phyloP scores from a whole-genome alignment of 1,140 invertebrate species.

The Microplitis mediator region DNA sequence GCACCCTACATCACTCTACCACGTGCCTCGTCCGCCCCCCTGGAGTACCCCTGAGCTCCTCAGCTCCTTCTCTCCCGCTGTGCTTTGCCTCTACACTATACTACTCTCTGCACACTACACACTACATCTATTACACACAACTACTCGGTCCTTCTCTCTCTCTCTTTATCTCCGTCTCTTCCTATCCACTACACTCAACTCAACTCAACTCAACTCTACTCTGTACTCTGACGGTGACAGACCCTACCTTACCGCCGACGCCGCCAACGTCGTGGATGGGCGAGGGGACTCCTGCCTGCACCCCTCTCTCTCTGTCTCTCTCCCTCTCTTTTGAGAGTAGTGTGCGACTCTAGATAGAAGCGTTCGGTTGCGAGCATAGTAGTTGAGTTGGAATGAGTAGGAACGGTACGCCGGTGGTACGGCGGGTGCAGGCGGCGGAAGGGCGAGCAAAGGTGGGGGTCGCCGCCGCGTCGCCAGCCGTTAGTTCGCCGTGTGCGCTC shows the following conservation, averaged over 20 bases:
- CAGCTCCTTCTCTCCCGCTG: background rate
- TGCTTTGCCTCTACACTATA: slow-evolving; percentile 27
- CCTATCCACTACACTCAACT: slow-evolving; percentile 1
- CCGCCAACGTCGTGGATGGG: slow-evolving; percentile 27
- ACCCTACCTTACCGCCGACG: slow-evolving; percentile 54
- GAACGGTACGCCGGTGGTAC: slow-evolving; percentile 15
- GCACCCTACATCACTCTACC: slow-evolving; percentile 22
- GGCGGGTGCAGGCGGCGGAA: slow-evolving; percentile 25
- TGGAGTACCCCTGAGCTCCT: slow-evolving; percentile 15
- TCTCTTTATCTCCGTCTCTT: background rate
- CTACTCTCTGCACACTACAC: slow-evolving; percentile 25
- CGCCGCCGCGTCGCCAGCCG: slow-evolving; percentile 54
- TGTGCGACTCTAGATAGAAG: no score
- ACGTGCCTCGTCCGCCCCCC: slow-evolving; percentile 30
- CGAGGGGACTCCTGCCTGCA: slow-evolving; percentile 23
- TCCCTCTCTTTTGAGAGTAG: no score
- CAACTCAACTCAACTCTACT: slow-evolving; percentile 3
- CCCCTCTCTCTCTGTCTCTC: no score
- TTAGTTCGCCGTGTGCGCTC: slow-evolving; percentile 61
- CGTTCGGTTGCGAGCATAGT: no score
- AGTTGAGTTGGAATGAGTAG: background rate
- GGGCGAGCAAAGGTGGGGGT: slow-evolving; percentile 31
- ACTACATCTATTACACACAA: slow-evolving; percentile 22
- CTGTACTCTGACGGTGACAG: slow-evolving; percentile 57
- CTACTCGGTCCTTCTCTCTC: no score